Conservation (phyloP, 2,797 vertebrate species). For the Phaenicophaeus curvirostris region DNA sequence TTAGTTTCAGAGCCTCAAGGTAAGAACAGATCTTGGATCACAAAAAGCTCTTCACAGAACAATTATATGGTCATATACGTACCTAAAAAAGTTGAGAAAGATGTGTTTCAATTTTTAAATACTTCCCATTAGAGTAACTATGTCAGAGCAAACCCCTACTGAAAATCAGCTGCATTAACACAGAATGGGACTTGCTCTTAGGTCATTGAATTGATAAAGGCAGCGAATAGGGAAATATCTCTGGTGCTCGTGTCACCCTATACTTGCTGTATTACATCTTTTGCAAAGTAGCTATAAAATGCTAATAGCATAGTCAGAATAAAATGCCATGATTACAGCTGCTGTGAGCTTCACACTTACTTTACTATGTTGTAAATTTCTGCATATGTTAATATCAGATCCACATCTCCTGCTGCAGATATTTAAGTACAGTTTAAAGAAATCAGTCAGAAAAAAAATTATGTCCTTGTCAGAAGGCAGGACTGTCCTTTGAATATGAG, state of each 20-base stretch:
- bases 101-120: background rate
- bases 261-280: background rate
- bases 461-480: background rate
- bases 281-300: constrained; percentile 24
- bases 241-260: background rate
- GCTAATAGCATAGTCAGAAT: background rate
- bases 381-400: background rate
- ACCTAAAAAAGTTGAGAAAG: background rate
- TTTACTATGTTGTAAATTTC: background rate
- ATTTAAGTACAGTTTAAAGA: background rate
- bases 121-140: background rate
- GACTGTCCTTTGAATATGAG: background rate
- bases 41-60: background rate
- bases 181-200: background rate
- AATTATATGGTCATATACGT: background rate
- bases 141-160: background rate
- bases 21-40: background rate
- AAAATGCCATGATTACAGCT: background rate
- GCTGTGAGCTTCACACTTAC: background rate
- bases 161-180: background rate
- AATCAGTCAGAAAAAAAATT: background rate
- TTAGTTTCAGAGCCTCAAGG: background rate
- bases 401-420: background rate
- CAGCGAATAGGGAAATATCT: background rate
- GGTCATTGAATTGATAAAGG: background rate